These are phyloP conservation scores for Clarias magur DNA, from an alignment of 2,113 vertebrate species.

Conservation along the genomic window DNA sequence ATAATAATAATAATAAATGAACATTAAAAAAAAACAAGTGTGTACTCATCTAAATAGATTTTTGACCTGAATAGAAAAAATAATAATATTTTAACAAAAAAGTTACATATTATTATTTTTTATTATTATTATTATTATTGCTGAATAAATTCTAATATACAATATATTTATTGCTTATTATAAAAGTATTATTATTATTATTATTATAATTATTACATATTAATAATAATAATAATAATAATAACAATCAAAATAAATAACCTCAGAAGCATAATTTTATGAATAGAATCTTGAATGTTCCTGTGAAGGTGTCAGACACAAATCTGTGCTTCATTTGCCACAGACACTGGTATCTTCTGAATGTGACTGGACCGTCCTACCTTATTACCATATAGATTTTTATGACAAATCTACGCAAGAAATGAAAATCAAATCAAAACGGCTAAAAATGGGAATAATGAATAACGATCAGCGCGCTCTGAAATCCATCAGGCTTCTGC, in stretches of 20 bases:
- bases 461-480: conserved; percentile 18
- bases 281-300: conserved; percentile 49
- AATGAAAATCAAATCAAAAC: conserved; percentile 23
- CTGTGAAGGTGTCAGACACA: conserved; percentile 76
- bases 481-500: not conserved
- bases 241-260: conserved; percentile 72
- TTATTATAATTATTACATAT: conserved; percentile 48
- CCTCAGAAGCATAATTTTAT: conserved; percentile 5
- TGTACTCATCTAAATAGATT: no score
- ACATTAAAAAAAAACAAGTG: no score
- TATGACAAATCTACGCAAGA: conserved; percentile 70
- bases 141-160: no score
- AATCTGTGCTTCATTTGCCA: conserved; percentile 74
- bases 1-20: conserved; percentile 75
- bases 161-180: no score
- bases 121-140: no score
- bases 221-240: conserved; percentile 78
- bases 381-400: conserved; percentile 56
- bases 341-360: conserved; percentile 54
- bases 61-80: no score
- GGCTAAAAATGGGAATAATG: not conserved
- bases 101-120: no score
- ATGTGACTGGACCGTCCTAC: conserved; percentile 76
- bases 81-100: no score
- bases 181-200: no score